phyloP scores from a whole-genome alignment of 2,113 vertebrate species.

The Hipposideros armiger region DNA sequence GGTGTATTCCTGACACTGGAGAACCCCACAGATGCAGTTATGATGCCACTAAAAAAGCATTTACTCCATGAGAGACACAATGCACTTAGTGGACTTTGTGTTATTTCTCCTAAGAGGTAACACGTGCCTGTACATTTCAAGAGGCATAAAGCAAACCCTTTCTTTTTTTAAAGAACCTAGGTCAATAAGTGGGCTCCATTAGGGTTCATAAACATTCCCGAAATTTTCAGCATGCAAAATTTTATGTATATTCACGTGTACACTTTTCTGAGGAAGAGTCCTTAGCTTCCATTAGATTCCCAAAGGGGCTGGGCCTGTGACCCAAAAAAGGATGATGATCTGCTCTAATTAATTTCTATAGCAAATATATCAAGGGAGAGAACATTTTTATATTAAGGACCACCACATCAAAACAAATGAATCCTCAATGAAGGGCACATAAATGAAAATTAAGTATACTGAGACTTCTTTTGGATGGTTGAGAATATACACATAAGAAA shows the following conservation, averaged over 20 bases:
- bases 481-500: neutral
- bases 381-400: neutral
- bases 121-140: neutral
- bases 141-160: conserved; percentile 4
- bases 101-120: conserved; percentile 9
- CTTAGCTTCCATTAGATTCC: conserved; percentile 13
- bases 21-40: neutral
- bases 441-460: conserved; percentile 18
- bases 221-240: conserved; percentile 22
- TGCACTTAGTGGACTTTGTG: neutral
- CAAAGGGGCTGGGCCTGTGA: neutral
- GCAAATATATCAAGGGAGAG: neutral
- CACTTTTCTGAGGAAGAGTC: neutral
- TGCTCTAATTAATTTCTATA: neutral
- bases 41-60: neutral
- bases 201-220: neutral
- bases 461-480: neutral
- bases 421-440: neutral
- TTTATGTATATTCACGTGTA: neutral
- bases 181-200: neutral
- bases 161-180: neutral
- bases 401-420: conserved; percentile 22
- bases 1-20: neutral
- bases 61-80: conserved; percentile 45
- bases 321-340: neutral